Evolutionary conservation across 2,888 invertebrate genomes (phyloP).

Genomic region (Clanis bilineata): DNA sequence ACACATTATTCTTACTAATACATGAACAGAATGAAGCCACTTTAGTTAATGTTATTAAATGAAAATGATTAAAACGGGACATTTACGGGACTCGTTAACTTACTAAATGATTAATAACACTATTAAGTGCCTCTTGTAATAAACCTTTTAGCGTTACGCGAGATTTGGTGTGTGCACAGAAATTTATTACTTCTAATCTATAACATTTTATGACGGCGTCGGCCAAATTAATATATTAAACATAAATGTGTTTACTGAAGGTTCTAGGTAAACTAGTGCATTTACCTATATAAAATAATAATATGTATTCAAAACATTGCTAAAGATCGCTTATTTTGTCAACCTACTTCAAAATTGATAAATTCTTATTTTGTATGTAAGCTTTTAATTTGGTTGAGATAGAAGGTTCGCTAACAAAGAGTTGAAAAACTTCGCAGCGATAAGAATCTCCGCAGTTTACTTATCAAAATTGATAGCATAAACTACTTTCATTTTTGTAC

Average conservation of each 20-base stretch:
- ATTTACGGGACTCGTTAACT: slow-evolving; percentile 23
- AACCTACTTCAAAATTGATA: too few relatives aligned
- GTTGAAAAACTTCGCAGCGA: too few relatives aligned
- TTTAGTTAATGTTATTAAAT: slow-evolving; percentile 20
- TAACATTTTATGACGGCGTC: slow-evolving; percentile 3
- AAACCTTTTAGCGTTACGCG: slow-evolving; percentile 14
- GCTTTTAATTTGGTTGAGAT: too few relatives aligned
- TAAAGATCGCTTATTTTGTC: too few relatives aligned
- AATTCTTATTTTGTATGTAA: too few relatives aligned
- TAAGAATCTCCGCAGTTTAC: too few relatives aligned
- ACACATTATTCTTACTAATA: neutral
- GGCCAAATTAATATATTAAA: neutral
- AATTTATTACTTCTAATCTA: slow-evolving; percentile 16
- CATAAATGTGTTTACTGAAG: neutral
- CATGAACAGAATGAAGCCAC: neutral
- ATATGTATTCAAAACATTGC: too few relatives aligned
- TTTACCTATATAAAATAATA: too few relatives aligned
- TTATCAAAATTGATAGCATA: too few relatives aligned
- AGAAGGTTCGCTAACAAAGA: too few relatives aligned
- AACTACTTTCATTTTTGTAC: too few relatives aligned
- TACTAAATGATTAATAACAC: slow-evolving; percentile 27
- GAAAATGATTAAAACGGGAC: slow-evolving; percentile 18
- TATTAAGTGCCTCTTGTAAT: slow-evolving; percentile 19
- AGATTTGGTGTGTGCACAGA: slow-evolving; percentile 10
- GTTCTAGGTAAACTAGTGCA: neutral